These are phyloP conservation scores for Vombatus ursinus DNA, from an alignment of 2,113 vertebrate genomes.

Conservation along the genomic window DNA sequence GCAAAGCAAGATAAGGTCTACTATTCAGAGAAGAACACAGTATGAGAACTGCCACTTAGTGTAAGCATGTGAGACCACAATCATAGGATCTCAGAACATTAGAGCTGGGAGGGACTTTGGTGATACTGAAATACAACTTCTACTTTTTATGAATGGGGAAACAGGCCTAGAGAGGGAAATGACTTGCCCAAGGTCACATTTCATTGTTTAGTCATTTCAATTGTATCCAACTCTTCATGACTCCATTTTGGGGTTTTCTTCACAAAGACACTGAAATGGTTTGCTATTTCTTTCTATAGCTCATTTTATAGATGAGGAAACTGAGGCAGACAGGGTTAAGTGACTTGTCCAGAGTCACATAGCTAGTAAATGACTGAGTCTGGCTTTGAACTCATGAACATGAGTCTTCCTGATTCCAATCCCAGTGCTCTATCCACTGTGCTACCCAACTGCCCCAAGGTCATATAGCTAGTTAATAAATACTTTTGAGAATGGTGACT, in stretches of 20 bases:
- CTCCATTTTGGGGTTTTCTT: neutral
- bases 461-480: neutral
- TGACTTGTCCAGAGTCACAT: neutral
- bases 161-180: neutral
- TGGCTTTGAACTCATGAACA: neutral
- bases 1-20: neutral
- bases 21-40: neutral
- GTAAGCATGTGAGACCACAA: neutral
- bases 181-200: neutral
- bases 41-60: neutral
- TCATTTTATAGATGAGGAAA: neutral
- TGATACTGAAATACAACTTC: neutral
- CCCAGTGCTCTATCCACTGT: neutral
- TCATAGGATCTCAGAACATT: neutral
- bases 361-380: neutral
- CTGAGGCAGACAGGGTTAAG: neutral
- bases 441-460: neutral
- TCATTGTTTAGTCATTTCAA: neutral
- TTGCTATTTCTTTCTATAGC: neutral
- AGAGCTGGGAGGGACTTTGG: neutral
- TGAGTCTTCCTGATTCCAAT: neutral
- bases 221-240: neutral
- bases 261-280: neutral
- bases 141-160: neutral
- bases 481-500: neutral